A percentile compares a stretch with the other conserved stretches of the same genome.
These are phyloP conservation scores for Leptopilina boulardi DNA, from an alignment of 1,140 invertebrate genomes.

Conservation along the genomic window DNA sequence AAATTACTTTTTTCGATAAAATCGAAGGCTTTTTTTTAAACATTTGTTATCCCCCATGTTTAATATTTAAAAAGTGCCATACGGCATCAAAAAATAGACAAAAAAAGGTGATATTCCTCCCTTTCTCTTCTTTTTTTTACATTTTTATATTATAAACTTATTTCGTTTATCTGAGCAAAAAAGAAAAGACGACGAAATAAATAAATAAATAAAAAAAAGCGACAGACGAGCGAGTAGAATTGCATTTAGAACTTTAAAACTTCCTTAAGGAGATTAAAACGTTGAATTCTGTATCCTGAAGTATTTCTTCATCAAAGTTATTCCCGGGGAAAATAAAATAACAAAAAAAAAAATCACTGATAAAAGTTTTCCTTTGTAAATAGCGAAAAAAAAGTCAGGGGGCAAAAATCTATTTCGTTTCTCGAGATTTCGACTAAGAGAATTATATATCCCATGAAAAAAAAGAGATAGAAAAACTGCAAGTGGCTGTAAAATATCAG, in stretches of 20 bases:
- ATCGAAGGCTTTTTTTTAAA: no score
- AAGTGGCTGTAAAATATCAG: background rate
- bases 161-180: no score
- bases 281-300: constrained; percentile 16
- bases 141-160: no score
- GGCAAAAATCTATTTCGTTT: background rate
- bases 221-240: background rate
- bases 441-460: background rate
- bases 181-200: no score
- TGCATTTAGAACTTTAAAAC: constrained; percentile 20
- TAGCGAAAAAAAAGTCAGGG: background rate
- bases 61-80: no score
- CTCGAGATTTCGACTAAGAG: background rate
- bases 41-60: no score
- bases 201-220: no score
- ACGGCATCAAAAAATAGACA: no score
- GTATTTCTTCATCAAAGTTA: constrained; percentile 25
- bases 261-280: constrained; percentile 29
- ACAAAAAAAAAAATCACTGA: background rate
- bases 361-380: constrained; percentile 22
- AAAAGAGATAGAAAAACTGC: background rate
- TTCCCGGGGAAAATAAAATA: background rate
- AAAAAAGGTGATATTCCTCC: no score
- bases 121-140: no score
- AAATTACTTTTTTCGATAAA: no score